These are phyloP conservation scores for Cassiopea xamachana DNA, from an alignment of 30 jellyfish, hydroid and myxozoan genomes.

Conservation along the genomic window DNA sequence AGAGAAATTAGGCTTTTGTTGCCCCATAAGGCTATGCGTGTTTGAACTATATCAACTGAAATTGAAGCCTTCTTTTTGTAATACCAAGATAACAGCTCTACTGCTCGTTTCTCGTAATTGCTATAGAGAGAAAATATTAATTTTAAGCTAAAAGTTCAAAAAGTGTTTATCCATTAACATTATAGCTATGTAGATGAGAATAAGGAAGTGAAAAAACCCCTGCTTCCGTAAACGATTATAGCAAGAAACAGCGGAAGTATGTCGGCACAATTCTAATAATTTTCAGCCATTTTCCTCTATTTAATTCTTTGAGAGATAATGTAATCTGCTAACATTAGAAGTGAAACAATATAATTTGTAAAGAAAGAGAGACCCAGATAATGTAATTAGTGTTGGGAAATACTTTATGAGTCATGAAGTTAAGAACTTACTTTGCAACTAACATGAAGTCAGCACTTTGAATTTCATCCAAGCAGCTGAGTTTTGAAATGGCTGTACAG, in stretches of 20 bases:
- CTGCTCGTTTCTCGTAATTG: not conserved
- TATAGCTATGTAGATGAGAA: too few relatives aligned
- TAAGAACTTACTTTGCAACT: not conserved
- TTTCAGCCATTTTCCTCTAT: too few relatives aligned
- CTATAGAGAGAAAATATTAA: not conserved
- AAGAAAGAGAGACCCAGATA: too few relatives aligned
- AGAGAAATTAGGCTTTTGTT: conserved; percentile 19
- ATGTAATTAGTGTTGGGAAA: too few relatives aligned
- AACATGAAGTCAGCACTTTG: conserved; percentile 6
- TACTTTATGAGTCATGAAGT: not conserved
- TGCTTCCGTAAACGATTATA: too few relatives aligned
- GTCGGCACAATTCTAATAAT: too few relatives aligned
- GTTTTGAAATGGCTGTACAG: conserved; percentile 2
- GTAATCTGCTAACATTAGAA: too few relatives aligned
- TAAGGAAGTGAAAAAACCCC: too few relatives aligned
- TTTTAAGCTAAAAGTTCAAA: not conserved
- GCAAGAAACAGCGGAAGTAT: too few relatives aligned
- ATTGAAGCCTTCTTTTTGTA: conserved; percentile 18
- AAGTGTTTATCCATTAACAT: too few relatives aligned
- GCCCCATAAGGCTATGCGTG: conserved; percentile 52
- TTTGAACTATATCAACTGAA: conserved; percentile 23
- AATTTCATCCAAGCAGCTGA: not conserved
- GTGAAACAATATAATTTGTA: too few relatives aligned
- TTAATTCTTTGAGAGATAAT: too few relatives aligned
- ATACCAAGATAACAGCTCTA: conserved; percentile 14